Conservation (phyloP, 2,113 vertebrate genomes). For the Dipodomys stephensi region DNA sequence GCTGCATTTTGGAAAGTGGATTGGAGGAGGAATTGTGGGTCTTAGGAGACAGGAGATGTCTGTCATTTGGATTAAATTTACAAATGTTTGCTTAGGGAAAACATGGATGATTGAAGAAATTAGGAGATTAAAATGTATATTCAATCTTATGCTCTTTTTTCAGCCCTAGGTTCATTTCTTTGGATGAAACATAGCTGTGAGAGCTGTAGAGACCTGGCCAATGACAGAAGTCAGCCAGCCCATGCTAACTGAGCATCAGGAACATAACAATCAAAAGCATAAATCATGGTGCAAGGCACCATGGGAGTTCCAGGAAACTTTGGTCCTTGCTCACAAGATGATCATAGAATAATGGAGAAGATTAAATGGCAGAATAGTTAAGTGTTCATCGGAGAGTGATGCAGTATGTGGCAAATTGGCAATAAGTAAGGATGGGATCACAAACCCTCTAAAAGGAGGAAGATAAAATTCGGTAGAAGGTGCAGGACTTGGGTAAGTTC, state of each 20-base stretch:
- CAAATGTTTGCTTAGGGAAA: constrained; percentile 73
- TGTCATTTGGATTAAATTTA: constrained; percentile 39
- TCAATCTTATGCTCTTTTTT: constrained; percentile 55
- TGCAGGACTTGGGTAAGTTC: too few relatives aligned
- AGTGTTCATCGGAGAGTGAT: not conserved
- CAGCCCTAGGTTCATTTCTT: constrained; percentile 41
- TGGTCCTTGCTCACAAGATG: not conserved
- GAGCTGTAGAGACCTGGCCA: not conserved
- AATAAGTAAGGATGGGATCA: constrained; percentile 8
- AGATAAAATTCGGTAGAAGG: too few relatives aligned
- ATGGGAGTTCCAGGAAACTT: not conserved
- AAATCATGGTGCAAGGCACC: not conserved
- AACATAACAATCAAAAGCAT: not conserved
- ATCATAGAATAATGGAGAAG: not conserved
- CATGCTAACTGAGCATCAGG: not conserved
- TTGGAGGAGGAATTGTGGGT: not conserved
- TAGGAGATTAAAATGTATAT: constrained; percentile 38
- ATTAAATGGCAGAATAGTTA: not conserved
- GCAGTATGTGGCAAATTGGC: not conserved
- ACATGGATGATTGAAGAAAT: constrained; percentile 49
- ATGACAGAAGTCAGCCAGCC: not conserved
- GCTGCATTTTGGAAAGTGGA: constrained; percentile 46
- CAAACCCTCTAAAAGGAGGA: not conserved
- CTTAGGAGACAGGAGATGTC: constrained; percentile 22
- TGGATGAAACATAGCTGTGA: not conserved